Conservation (phyloP, 2,797 vertebrate species). For the Orestias chungarensis region DNA sequence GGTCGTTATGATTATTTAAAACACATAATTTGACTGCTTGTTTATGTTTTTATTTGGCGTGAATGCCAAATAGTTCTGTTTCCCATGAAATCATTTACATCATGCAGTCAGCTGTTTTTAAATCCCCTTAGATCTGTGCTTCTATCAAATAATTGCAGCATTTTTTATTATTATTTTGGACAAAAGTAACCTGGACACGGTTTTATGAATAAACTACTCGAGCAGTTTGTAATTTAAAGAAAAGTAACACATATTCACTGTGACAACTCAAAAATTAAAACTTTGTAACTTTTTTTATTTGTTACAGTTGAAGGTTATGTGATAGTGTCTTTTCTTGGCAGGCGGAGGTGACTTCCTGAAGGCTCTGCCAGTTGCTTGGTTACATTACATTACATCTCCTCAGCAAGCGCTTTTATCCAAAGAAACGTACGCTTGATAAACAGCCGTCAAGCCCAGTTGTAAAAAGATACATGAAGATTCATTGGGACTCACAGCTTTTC, state of each 20-base stretch:
- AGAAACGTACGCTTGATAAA: background rate
- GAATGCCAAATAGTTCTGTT: conserved; percentile 9
- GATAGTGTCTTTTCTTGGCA: background rate
- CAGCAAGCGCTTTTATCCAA: background rate
- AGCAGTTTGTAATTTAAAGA: background rate
- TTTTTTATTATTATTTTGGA: conserved; percentile 4
- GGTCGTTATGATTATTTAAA: conserved; percentile 19
- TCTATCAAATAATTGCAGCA: conserved; percentile 18
- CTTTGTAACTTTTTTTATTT: background rate
- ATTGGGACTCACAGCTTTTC: background rate
- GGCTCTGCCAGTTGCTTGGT: conserved; percentile 3
- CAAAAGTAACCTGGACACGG: background rate
- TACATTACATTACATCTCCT: background rate
- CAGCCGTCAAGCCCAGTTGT: background rate
- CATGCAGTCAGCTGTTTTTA: background rate
- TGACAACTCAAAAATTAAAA: background rate
- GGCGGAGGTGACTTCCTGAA: conserved; percentile 1
- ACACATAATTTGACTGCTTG: conserved; percentile 13
- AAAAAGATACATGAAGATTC: background rate
- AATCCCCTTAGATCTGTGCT: conserved; percentile 2
- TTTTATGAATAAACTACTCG: background rate
- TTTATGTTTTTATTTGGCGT: conserved; percentile 8
- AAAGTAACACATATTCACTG: background rate
- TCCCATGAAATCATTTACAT: conserved; percentile 2
- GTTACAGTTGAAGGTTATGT: background rate